Evolutionary conservation across 2,888 invertebrate species (phyloP).

Genomic region (Elysia crispata): DNA sequence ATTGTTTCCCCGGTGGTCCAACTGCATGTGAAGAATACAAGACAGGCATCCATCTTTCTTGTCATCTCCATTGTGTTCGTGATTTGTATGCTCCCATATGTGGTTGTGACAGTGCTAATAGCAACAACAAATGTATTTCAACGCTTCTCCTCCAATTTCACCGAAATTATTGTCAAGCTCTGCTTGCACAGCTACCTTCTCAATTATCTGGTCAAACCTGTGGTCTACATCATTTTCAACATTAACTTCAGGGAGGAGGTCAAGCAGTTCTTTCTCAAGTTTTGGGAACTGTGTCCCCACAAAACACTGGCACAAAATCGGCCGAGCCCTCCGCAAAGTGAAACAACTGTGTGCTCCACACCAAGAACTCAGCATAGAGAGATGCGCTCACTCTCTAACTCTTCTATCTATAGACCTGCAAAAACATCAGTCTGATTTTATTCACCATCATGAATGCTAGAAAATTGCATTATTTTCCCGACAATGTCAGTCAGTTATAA

Average conservation of each 20-base stretch:
- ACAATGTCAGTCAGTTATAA: too few species aligned
- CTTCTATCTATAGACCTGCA: conserved; percentile 43
- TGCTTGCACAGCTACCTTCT: conserved; percentile 67
- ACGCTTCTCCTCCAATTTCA: conserved; percentile 51
- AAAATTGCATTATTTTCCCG: too few species aligned
- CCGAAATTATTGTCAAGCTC: conserved; percentile 63
- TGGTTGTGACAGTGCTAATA: conserved; percentile 62
- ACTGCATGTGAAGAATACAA: conserved; percentile 55
- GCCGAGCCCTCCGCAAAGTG: conserved; percentile 21
- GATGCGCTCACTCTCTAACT: conserved; percentile 37
- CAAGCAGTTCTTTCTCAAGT: conserved; percentile 46
- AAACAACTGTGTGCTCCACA: too few species aligned
- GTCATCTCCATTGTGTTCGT: conserved; percentile 64
- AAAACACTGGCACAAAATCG: neutral
- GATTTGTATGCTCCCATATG: conserved; percentile 63
- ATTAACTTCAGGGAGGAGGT: conserved; percentile 58
- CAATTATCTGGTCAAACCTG: conserved; percentile 65
- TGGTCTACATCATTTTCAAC: conserved; percentile 66
- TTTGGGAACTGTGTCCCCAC: conserved; percentile 40
- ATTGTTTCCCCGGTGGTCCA: conserved; percentile 39
- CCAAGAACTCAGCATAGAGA: neutral
- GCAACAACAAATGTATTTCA: conserved; percentile 59
- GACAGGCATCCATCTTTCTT: conserved; percentile 66
- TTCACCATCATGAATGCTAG: neutral
- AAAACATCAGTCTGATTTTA: conserved; percentile 12